These are phyloP conservation scores for Corythoichthys intestinalis DNA, from an alignment of 2,113 vertebrate species.

Conservation along the genomic window DNA sequence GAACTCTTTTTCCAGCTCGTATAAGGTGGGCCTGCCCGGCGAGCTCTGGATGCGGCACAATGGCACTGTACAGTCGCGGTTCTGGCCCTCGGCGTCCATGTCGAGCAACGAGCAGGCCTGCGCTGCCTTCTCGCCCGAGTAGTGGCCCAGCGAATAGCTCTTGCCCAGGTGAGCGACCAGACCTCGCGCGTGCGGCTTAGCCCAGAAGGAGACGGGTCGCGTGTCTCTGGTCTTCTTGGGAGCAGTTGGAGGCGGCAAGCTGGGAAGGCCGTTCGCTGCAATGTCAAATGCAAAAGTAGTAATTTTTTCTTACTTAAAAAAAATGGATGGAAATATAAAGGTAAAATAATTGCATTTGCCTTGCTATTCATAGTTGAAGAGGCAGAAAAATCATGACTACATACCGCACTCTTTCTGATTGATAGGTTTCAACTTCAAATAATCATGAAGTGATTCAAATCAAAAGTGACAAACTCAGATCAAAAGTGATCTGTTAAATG, in stretches of 20 bases:
- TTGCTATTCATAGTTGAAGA: too few species aligned
- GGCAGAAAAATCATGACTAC: too few species aligned
- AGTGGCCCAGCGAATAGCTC: slow-evolving; percentile 70
- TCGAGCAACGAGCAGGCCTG: slow-evolving; percentile 81
- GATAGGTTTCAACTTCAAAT: too few species aligned
- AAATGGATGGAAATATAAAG: too few species aligned
- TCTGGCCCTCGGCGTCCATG: slow-evolving; percentile 83
- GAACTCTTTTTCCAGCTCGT: slow-evolving; percentile 86
- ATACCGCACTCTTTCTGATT: too few species aligned
- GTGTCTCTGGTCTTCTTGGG: slow-evolving; percentile 55
- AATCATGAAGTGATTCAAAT: too few species aligned
- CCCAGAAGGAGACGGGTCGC: slow-evolving; percentile 65
- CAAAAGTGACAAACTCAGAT: too few species aligned
- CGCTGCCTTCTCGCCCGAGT: slow-evolving; percentile 56
- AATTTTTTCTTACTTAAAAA: too few species aligned
- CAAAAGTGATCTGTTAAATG: too few species aligned
- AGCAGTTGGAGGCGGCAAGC: slow-evolving; percentile 40
- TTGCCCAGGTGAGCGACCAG: slow-evolving; percentile 43
- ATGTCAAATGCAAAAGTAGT: slow-evolving; percentile 6
- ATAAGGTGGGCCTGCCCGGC: slow-evolving; percentile 69
- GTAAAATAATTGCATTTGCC: too few species aligned
- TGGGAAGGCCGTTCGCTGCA: slow-evolving; percentile 60
- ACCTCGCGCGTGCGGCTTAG: slow-evolving; percentile 65
- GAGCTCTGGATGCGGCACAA: slow-evolving; percentile 83
- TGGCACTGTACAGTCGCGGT: slow-evolving; percentile 82